phyloP scores from a whole-genome alignment of 2,113 vertebrate genomes.

The Leucosticte australis region DNA sequence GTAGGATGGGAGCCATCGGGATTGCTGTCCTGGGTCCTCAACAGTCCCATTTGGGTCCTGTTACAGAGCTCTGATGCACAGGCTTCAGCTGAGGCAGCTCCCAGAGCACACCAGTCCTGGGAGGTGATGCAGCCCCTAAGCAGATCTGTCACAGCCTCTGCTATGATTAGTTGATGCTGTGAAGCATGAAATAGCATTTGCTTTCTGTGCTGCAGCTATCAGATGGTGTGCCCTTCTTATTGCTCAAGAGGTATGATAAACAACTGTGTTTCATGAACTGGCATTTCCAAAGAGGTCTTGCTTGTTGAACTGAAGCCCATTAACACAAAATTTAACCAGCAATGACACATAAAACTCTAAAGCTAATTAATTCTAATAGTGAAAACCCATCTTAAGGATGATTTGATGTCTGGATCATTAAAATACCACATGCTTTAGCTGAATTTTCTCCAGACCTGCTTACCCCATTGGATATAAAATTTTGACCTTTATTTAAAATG shows the following conservation, averaged over 20 bases:
- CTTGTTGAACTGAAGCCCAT: not conserved
- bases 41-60: not conserved
- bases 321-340: not conserved
- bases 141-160: not conserved
- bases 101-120: rapidly evolving
- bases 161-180: not conserved
- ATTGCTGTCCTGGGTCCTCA: not conserved
- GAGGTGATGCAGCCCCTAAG: not conserved
- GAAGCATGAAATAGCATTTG: constrained; percentile 41
- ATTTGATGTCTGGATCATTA: not conserved
- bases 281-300: not conserved
- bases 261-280: not conserved
- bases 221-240: not conserved
- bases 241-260: not conserved
- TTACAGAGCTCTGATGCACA: not conserved
- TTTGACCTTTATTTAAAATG: not conserved
- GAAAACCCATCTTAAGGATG: not conserved
- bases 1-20: not conserved
- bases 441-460: not conserved
- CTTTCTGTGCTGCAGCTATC: not conserved
- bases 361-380: constrained; percentile 9
- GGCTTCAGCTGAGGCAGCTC: not conserved
- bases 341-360: not conserved
- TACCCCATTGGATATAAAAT: not conserved
- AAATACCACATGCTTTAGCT: not conserved